phyloP scores from a whole-genome alignment of 35 echinoderm and acorn worm genomes.

The Antedon bifida region DNA sequence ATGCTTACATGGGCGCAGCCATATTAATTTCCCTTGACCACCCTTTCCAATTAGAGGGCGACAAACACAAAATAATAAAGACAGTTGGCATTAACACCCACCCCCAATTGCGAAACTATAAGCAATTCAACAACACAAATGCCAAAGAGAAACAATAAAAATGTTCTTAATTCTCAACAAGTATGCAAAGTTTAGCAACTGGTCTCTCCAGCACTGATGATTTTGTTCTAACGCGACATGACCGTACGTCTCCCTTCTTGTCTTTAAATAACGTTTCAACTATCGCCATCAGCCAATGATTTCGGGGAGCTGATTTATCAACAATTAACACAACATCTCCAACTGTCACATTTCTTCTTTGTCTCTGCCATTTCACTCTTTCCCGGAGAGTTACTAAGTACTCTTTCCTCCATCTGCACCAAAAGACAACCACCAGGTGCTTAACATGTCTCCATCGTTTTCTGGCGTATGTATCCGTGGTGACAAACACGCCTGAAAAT shows the following conservation, averaged over 20 bases:
- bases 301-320: slow-evolving; percentile 8
- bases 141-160: no score
- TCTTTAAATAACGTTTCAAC: slow-evolving; percentile 2
- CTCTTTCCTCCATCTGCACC: slow-evolving; percentile 26
- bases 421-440: slow-evolving; percentile 27
- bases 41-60: no score
- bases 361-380: slow-evolving; percentile 9
- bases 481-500: not conserved
- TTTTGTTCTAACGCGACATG: not conserved
- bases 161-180: not conserved
- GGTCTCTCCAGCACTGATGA: slow-evolving; percentile 16
- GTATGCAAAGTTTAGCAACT: slow-evolving; percentile 1
- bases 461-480: slow-evolving; percentile 32
- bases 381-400: slow-evolving; percentile 19
- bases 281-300: slow-evolving; percentile 8
- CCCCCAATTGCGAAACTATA: no score
- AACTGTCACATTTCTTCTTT: slow-evolving; percentile 8
- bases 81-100: no score
- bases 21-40: no score
- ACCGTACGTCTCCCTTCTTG: slow-evolving; percentile 12
- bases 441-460: slow-evolving; percentile 43
- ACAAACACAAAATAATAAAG: no score
- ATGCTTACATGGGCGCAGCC: no score
- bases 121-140: no score
- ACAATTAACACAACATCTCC: slow-evolving; percentile 30